Percentiles rank a stretch among this genome's conserved stretches.
Evolutionary conservation across 2,797 vertebrate species (phyloP).

Genomic region (Artibeus lituratus): DNA sequence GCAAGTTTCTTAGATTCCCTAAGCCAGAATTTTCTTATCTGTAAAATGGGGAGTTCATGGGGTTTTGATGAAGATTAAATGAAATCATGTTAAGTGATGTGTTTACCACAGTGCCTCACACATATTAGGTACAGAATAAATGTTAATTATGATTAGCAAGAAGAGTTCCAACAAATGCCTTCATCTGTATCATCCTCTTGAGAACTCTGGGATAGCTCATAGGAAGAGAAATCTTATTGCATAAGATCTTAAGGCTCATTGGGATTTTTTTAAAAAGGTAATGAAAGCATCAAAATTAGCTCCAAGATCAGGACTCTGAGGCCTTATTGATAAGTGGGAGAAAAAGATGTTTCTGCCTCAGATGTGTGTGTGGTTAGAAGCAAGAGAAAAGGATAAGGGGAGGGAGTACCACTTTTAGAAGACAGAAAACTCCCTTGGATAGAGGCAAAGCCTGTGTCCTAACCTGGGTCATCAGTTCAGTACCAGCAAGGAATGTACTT

Average conservation of each 20-base stretch:
- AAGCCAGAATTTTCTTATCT: neutral
- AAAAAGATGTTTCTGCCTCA: neutral
- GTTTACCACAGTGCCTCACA: neutral
- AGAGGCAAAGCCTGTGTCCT: neutral
- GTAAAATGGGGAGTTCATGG: neutral
- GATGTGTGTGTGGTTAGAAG: neutral
- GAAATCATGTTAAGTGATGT: neutral
- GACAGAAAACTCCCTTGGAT: neutral
- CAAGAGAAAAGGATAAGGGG: neutral
- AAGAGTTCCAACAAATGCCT: neutral
- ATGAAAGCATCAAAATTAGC: constrained; percentile 34
- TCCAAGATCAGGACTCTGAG: neutral
- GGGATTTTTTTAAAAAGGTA: neutral
- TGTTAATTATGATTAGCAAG: neutral
- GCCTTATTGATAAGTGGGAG: neutral
- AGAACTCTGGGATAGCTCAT: neutral
- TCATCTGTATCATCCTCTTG: neutral
- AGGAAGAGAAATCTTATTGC: neutral
- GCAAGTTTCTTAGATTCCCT: neutral
- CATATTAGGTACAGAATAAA: neutral
- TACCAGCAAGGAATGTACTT: neutral
- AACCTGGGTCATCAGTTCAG: neutral
- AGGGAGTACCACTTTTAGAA: neutral
- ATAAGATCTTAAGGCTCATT: neutral
- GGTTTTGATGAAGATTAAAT: neutral